A percentile compares a stretch with the other conserved stretches of the same genome.
Conservation (phyloP, 1,140 invertebrate species). For the Sitobion miscanthi region DNA sequence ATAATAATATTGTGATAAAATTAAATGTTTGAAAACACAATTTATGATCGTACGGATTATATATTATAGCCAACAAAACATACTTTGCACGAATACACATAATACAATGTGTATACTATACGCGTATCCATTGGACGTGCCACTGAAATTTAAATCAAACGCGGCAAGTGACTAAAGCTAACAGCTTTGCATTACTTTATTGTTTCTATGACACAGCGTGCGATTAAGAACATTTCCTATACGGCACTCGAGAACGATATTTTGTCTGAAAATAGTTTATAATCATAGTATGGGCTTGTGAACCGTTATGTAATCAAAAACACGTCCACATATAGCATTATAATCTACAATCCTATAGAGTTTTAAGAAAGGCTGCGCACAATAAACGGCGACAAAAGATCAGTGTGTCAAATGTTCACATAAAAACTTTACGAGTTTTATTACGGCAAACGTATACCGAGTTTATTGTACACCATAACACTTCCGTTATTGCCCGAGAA, state of each 20-base stretch:
- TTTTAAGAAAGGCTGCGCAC: background rate
- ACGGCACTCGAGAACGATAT: background rate
- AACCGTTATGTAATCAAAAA: constrained; percentile 15
- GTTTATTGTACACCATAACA: constrained; percentile 34
- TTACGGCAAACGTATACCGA: constrained; percentile 12
- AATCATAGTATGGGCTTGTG: background rate
- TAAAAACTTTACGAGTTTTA: constrained; percentile 44
- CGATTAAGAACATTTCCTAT: background rate
- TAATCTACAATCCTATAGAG: background rate
- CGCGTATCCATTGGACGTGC: background rate
- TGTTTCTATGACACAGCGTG: background rate
- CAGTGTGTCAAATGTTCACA: constrained; percentile 26
- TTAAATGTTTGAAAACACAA: constrained; percentile 6
- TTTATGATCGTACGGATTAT: background rate
- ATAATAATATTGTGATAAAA: background rate
- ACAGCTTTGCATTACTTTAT: background rate
- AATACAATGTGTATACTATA: background rate
- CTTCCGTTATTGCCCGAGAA: constrained; percentile 39
- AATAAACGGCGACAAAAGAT: constrained; percentile 35
- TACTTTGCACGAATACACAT: background rate
- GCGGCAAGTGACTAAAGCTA: background rate
- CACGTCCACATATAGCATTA: background rate
- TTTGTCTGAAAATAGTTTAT: background rate
- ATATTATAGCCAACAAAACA: background rate
- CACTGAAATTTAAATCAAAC: constrained; percentile 1